Conservation (phyloP, 2,113 vertebrate species). For the Siniperca chuatsi region DNA sequence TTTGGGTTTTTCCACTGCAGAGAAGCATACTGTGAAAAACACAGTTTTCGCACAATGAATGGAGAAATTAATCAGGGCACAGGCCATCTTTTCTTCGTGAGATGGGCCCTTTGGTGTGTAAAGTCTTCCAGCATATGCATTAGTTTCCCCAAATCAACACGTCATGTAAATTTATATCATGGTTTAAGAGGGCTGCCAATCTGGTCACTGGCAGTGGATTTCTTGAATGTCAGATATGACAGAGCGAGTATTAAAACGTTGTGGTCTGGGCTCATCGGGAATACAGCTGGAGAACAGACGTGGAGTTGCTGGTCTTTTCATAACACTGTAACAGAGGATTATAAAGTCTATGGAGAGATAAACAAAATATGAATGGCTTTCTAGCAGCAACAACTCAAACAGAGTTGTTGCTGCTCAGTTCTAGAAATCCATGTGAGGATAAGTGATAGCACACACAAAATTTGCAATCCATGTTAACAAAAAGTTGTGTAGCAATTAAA, state of each 20-base stretch:
- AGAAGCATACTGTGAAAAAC: constrained; percentile 23
- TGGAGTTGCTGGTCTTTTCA: constrained; percentile 24
- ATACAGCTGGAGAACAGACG: constrained; percentile 63
- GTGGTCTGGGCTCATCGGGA: constrained; percentile 34
- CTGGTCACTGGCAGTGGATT: constrained; percentile 30
- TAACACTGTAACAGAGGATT: constrained; percentile 10
- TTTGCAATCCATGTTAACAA: not conserved
- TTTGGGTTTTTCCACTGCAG: constrained; percentile 74
- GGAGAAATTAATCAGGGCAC: constrained; percentile 4
- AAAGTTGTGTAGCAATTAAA: not conserved
- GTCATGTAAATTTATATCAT: constrained; percentile 55
- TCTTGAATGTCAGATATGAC: constrained; percentile 59
- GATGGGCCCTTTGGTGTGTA: constrained; percentile 5
- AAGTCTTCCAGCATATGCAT: constrained; percentile 37
- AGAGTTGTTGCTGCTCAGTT: not conserved
- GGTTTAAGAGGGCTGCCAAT: constrained; percentile 42
- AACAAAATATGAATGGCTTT: constrained; percentile 14
- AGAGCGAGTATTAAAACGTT: constrained; percentile 43
- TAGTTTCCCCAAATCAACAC: constrained; percentile 33
- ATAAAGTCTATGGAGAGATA: constrained; percentile 1
- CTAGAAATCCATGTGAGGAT: not conserved
- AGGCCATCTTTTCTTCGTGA: constrained; percentile 18
- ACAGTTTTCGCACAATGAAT: constrained; percentile 29
- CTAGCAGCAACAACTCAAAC: no score
- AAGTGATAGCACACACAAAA: not conserved